Conservation (phyloP, 2,113 vertebrate species). For the Chionis minor region DNA sequence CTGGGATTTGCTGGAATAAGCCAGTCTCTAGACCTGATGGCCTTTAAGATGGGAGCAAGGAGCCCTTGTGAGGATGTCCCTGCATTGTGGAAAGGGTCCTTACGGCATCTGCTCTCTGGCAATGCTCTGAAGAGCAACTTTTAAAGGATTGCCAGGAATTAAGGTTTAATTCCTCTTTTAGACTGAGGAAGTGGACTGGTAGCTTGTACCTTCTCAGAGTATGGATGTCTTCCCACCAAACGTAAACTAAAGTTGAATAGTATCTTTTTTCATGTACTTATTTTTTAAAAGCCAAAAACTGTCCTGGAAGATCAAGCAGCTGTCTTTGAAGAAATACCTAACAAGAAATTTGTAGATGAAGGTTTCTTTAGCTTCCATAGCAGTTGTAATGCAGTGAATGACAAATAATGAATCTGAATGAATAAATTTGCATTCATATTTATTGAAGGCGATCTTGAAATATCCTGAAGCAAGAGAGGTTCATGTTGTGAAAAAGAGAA, state of each 20-base stretch:
- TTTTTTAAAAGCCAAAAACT: neutral
- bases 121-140: neutral
- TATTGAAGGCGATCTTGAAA: slow-evolving; percentile 36
- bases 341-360: neutral
- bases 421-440: slow-evolving; percentile 54
- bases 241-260: neutral
- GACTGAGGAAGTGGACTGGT: neutral
- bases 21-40: rapidly evolving
- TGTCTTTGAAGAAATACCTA: neutral
- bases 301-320: neutral
- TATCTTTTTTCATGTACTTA: neutral
- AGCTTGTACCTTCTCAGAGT: rapidly evolving
- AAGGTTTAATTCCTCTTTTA: neutral
- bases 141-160: neutral
- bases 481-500: neutral
- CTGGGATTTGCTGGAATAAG: neutral
- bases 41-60: neutral
- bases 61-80: neutral
- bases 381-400: neutral
- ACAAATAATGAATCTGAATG: neutral
- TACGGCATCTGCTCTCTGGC: no score
- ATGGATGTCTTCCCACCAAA: neutral
- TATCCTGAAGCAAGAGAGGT: neutral
- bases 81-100: neutral
- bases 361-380: neutral